Evolutionary conservation across 2,888 invertebrate genomes (phyloP).

Genomic region (Syritta pipiens): DNA sequence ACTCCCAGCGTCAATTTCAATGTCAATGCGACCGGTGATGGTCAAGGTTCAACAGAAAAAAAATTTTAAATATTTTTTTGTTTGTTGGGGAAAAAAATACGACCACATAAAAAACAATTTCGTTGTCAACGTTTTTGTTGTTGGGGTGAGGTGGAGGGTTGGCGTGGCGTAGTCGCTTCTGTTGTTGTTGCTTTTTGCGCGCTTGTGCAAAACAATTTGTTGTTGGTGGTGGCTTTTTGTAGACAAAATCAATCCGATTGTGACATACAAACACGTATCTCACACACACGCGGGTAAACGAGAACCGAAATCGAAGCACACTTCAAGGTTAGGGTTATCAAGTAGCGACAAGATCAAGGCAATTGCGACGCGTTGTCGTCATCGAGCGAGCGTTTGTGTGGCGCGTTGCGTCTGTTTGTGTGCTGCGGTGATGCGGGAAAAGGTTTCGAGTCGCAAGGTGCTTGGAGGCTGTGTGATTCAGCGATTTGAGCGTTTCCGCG

Average conservation of each 20-base stretch:
- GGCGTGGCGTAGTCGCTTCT: no score
- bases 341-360: slow-evolving; percentile 67
- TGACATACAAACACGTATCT: slow-evolving; percentile 16
- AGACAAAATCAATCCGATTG: slow-evolving; percentile 23
- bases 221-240: neutral
- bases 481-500: no score
- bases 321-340: slow-evolving; percentile 66
- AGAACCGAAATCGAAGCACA: slow-evolving; percentile 37
- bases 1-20: slow-evolving; percentile 50
- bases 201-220: slow-evolving; percentile 49
- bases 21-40: slow-evolving; percentile 63
- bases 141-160: no score
- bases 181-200: neutral
- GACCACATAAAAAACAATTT: neutral
- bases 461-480: no score
- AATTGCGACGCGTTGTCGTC: slow-evolving; percentile 38
- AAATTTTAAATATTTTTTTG: no score
- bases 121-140: slow-evolving; percentile 39
- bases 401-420: neutral
- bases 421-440: neutral
- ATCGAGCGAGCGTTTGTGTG: neutral
- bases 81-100: slow-evolving; percentile 42
- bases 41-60: slow-evolving; percentile 63
- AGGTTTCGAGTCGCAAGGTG: neutral
- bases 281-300: slow-evolving; percentile 2